These are phyloP conservation scores for Ephialtes manifestator DNA, from an alignment of 2,888 invertebrate genomes.

Conservation along the genomic window DNA sequence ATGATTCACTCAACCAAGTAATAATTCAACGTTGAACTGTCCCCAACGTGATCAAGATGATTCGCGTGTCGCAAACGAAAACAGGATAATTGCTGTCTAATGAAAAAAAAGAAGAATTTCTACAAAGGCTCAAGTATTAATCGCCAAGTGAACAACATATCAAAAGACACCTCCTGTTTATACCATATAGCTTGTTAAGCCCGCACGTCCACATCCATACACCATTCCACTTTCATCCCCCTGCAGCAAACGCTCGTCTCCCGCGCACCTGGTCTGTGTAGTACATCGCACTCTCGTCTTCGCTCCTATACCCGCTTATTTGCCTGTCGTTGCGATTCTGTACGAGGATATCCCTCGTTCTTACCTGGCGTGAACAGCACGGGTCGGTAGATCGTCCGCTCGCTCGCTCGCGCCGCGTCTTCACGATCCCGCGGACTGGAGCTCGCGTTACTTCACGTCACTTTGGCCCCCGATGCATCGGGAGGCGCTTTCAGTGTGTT, in stretches of 20 bases:
- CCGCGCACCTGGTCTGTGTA: conserved; percentile 46
- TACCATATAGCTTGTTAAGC: conserved; percentile 60
- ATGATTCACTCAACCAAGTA: not conserved
- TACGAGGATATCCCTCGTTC: conserved; percentile 47
- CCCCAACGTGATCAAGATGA: not conserved
- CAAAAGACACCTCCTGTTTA: conserved; percentile 7
- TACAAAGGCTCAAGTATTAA: conserved; percentile 3
- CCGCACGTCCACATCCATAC: conserved; percentile 57
- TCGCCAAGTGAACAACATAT: conserved; percentile 4
- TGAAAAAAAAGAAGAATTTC: not conserved
- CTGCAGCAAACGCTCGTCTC: conserved; percentile 36
- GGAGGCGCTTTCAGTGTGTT: conserved; percentile 10
- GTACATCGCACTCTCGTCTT: conserved; percentile 55
- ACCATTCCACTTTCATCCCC: not conserved
- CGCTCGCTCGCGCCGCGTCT: conserved; percentile 20
- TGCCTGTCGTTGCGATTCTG: conserved; percentile 62
- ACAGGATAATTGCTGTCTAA: not conserved
- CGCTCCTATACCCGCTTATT: conserved; percentile 59
- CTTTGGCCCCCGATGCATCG: conserved; percentile 38
- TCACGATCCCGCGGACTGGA: conserved; percentile 39
- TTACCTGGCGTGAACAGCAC: conserved; percentile 41
- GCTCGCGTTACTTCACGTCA: conserved; percentile 55
- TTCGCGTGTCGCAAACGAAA: not conserved
- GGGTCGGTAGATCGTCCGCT: conserved; percentile 25
- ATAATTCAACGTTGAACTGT: not conserved